Conservation (phyloP, 2,888 invertebrate genomes). For the Rhamnusium bicolor region DNA sequence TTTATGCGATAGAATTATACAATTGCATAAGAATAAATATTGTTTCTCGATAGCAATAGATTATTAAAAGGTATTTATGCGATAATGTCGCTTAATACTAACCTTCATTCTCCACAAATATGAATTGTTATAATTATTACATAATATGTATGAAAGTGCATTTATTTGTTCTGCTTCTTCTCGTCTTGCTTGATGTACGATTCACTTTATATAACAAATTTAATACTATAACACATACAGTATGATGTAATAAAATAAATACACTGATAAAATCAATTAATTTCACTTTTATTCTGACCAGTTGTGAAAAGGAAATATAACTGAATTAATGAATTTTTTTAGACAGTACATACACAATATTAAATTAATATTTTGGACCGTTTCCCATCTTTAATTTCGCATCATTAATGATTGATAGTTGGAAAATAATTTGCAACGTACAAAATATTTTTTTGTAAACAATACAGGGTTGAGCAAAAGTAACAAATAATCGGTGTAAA, state of each 20-base stretch:
- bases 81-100: conserved; percentile 5
- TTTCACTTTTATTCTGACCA: neutral
- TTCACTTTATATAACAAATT: conserved; percentile 24
- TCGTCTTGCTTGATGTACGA: conserved; percentile 18
- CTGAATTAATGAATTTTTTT: neutral
- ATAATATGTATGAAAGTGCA: conserved; percentile 17
- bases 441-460: too few species aligned
- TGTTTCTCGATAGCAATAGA: neutral
- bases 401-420: neutral
- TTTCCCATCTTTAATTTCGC: neutral
- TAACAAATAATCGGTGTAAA: too few species aligned
- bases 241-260: neutral
- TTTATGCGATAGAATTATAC: neutral
- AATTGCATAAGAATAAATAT: neutral
- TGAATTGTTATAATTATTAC: conserved; percentile 20
- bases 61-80: neutral
- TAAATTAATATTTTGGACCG: neutral
- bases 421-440: too few species aligned
- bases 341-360: neutral
- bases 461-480: too few species aligned
- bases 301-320: neutral
- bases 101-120: neutral
- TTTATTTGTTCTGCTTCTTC: conserved; percentile 27
- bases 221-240: neutral
- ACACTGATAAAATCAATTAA: conserved; percentile 10